These are phyloP conservation scores for Phyto melanocephala DNA, from an alignment of 2,888 invertebrate species.

Conservation along the genomic window DNA sequence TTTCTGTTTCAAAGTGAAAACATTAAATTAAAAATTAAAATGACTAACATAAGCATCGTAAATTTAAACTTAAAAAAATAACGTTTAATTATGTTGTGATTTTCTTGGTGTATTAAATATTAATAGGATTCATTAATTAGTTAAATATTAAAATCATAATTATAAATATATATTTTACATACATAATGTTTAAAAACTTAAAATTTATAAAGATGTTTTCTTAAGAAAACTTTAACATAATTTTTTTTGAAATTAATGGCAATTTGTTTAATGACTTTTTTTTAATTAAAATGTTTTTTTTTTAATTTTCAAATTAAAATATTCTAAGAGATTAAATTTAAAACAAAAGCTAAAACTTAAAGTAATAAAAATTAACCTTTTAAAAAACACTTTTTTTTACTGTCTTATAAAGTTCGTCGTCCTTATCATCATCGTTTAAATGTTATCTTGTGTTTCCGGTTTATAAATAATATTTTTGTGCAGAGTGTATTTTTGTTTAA, in stretches of 20 bases:
- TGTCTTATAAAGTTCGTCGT: neutral
- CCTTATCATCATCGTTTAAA: neutral
- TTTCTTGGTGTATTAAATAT: constrained; percentile 30
- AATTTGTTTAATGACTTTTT: constrained; percentile 57
- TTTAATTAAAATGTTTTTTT: neutral
- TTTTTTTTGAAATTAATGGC: constrained; percentile 60
- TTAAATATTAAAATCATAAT: constrained; percentile 31
- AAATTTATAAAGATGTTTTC: neutral
- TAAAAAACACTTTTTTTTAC: constrained; percentile 8
- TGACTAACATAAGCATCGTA: constrained; percentile 62
- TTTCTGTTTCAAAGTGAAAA: neutral
- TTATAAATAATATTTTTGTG: constrained; percentile 27
- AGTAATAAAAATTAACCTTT: neutral
- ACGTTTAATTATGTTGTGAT: no score
- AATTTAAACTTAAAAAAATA: neutral
- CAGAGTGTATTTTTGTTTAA: neutral
- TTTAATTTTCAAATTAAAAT: constrained; percentile 4
- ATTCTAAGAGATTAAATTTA: constrained; percentile 17
- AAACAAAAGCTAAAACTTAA: neutral
- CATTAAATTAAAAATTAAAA: constrained; percentile 24
- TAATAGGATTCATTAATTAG: constrained; percentile 54
- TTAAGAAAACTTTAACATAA: constrained; percentile 9
- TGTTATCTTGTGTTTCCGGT: neutral
- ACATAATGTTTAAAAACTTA: constrained; percentile 32
- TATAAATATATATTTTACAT: constrained; percentile 1